Percentiles rank a stretch among this genome's conserved stretches.
These are phyloP conservation scores for Argyresthia albistria DNA, from an alignment of 2,888 invertebrate species.

Conservation along the genomic window DNA sequence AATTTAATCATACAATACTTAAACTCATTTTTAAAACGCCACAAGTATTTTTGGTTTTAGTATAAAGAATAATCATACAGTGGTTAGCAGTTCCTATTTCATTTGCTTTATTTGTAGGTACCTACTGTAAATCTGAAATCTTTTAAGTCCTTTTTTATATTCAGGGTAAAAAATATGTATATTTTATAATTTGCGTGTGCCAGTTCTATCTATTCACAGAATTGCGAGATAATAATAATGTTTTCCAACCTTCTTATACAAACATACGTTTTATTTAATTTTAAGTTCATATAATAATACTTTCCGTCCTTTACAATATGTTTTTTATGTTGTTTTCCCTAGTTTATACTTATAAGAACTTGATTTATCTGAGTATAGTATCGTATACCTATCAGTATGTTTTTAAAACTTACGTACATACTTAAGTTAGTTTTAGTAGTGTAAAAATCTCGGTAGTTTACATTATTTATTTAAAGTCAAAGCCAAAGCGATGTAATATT, in stretches of 20 bases:
- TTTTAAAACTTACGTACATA: too few species aligned
- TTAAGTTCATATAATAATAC: too few species aligned
- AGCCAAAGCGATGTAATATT: conserved; percentile 10
- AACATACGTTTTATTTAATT: too few species aligned
- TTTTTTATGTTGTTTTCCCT: too few species aligned
- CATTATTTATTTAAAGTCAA: conserved; percentile 5
- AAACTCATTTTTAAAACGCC: background rate
- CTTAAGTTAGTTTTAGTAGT: background rate
- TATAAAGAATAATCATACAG: background rate
- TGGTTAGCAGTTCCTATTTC: conserved; percentile 61
- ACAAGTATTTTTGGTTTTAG: background rate
- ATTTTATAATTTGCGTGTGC: background rate
- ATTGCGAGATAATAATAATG: too few species aligned
- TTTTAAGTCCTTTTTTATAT: background rate
- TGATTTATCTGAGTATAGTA: too few species aligned
- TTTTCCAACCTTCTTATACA: too few species aligned
- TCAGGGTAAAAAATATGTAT: background rate
- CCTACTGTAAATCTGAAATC: background rate
- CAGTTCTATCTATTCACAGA: too few species aligned
- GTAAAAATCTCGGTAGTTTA: background rate
- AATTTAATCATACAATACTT: too few species aligned
- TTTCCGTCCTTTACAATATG: too few species aligned
- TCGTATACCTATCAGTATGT: too few species aligned
- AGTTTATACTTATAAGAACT: too few species aligned
- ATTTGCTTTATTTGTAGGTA: conserved; percentile 15